Evolutionary conservation across 2,113 vertebrate genomes (phyloP), one percentile per base, ranked within the genome.

Genomic region (Apus apus): DNA sequence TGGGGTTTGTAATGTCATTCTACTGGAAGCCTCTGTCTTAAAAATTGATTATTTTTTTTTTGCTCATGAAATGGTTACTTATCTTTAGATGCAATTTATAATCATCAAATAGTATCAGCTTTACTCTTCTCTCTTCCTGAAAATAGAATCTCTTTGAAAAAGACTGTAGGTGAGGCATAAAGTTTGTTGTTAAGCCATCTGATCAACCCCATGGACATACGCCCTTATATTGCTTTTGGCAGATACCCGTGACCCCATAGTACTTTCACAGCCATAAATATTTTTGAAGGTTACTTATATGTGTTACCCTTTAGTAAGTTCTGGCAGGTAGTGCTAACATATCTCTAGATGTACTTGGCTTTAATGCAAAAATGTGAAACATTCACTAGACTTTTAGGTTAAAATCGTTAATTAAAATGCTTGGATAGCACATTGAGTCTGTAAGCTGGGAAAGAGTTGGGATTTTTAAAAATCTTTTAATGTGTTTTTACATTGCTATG

Each of bases 181-280:
- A 27, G 40, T 30, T 72, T 30, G 57, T 86, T n/a, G 17, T 76
- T 17, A 12, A 27, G 32, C 45, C 16, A 5, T 9, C 18, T 26
- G 21, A 8, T 17, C 2, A 2, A 43, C 38, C 34, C n/a, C 6
- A 1, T 12, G 30, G 48, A 15, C 21, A 8, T 38, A 2, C 50
- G 27, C 15, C 32, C 26, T 54, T 29, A 34, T n/a, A 2, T 36
- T 79, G 64, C 58, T 72, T 56, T 9, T 7, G 26, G 29, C 43
- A 76, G 22, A 6, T n/a, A 26, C 0, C 0, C 43, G 0, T 16
- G 26, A 11, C 46, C 18, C 27, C 15, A 1, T 16, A 19, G 57
- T n/a, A 5, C 22, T 80, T 53, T 56, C 9, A 51, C 45, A 38
- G 19, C 34, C 15, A 0, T 27, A 13, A n/a, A 7, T 34, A 25